Evolutionary conservation across 2,888 invertebrate species (phyloP).

Genomic region (Drosophila neonasuta): DNA sequence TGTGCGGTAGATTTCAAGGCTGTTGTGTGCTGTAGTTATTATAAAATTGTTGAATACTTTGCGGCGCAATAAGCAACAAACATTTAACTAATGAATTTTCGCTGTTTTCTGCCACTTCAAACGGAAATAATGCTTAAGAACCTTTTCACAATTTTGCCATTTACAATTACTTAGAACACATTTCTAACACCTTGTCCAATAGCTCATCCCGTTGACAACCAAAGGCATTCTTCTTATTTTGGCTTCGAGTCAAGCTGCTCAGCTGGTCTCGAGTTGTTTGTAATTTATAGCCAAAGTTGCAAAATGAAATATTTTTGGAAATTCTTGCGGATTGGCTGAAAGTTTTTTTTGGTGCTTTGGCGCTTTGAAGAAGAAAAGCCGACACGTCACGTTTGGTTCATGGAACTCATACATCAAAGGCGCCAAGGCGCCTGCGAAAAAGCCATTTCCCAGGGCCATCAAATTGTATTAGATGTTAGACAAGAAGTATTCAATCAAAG

Average conservation of each 20-base stretch:
- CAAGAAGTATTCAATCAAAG: constrained; percentile 37
- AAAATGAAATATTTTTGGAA: constrained; percentile 16
- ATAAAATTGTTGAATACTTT: constrained; percentile 1
- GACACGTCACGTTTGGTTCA: constrained; percentile 14
- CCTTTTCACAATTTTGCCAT: constrained; percentile 12
- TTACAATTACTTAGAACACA: constrained; percentile 47
- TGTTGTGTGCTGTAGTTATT: background rate
- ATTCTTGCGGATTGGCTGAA: constrained; percentile 14
- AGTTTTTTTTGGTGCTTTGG: background rate
- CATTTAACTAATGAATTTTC: constrained; percentile 57
- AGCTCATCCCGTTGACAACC: constrained; percentile 4
- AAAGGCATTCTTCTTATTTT: background rate
- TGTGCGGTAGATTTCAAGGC: constrained; percentile 11
- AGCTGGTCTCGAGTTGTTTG: constrained; percentile 16
- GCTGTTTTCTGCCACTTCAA: constrained; percentile 41
- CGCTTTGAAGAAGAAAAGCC: background rate
- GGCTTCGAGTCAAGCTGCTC: background rate
- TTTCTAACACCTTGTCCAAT: constrained; percentile 33
- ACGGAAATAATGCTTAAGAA: constrained; percentile 17
- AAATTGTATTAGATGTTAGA: constrained; percentile 16
- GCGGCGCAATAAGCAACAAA: background rate
- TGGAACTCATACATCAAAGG: constrained; percentile 39
- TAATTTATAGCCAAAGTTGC: constrained; percentile 20
- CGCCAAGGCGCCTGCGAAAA: background rate
- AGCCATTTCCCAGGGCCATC: constrained; percentile 7